Evolutionary conservation across 2,797 vertebrate genomes (phyloP), one percentile per base, ranked within the genome.

Genomic region (Acipenser transmontanus): DNA sequence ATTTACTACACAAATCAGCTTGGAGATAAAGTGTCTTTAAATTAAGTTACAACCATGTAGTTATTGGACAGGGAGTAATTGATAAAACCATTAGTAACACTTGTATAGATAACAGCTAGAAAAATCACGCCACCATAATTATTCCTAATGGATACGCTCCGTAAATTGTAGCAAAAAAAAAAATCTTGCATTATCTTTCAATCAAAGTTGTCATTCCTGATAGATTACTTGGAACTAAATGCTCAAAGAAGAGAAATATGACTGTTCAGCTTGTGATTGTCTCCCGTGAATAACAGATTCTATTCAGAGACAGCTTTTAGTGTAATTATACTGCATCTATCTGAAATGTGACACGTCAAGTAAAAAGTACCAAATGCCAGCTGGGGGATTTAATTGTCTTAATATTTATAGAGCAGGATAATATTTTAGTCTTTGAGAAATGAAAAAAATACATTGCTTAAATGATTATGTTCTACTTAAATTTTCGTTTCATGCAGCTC

Each of bases 41-140:
- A 91, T 92, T 92, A 95, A 93, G 94, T 95, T 94, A 95, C 90
- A 92, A 93, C 88, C 91, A 93, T 93, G 92, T 92, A 91, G 93
- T 95, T 92, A 91, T 91, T 90, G 90, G 90, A 92, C 88, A 88
- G 88, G 88, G 88, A 90, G 88, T 91, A 91, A 92, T 91, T 97
- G 95, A 96, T 97, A 96, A 95, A 96, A 87, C 93, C 94, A 98
- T 98, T 97, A 96, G 94, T 93, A 94, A 94, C 93, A 95, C 94
- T 94, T 94, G 94, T 95, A 93, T 91, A 94, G 94, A 97, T 95
- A 95, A 94, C 93, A 91, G 91, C 92, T 88, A 93, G 91, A 90
- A 92, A 92, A 94, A 94, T 94, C 91, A 93, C 93, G 91, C 88
- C 92, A 89, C 91, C 91, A 92, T 94, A 95, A 93, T 94, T 90